Conservation (phyloP, 2,797 vertebrate genomes). For the Esox lucius region DNA sequence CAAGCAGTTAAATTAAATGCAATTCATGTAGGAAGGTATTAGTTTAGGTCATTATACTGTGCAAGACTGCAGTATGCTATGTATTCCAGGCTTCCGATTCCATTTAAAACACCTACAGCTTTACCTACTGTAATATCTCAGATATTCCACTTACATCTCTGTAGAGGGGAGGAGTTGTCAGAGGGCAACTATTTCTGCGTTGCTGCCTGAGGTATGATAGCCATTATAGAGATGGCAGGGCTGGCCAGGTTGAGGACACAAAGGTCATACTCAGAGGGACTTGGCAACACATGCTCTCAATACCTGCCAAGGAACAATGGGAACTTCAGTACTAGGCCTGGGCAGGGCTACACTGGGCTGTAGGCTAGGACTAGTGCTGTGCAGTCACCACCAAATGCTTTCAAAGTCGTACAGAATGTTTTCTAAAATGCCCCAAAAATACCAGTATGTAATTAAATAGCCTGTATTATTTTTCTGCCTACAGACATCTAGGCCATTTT, state of each 20-base stretch:
- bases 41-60: neutral
- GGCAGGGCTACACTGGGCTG: conserved; percentile 2
- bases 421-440: neutral
- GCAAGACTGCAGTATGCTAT: neutral
- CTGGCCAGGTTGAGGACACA: conserved; percentile 60
- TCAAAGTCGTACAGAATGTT: neutral
- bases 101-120: neutral
- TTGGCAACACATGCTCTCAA: conserved; percentile 56
- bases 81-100: neutral
- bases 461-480: neutral
- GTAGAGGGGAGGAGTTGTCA: conserved; percentile 1
- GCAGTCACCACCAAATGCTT: conserved; percentile 9
- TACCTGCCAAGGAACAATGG: conserved; percentile 62
- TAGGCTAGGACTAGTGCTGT: neutral
- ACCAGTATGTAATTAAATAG: conserved; percentile 15
- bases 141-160: neutral
- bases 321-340: conserved; percentile 38
- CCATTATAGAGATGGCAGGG: conserved; percentile 63
- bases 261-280: conserved; percentile 66
- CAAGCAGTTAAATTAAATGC: too few relatives aligned
- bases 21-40: neutral
- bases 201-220: conserved; percentile 52
- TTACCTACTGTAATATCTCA: neutral
- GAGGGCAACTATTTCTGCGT: conserved; percentile 9
- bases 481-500: neutral